Evolutionary conservation across 2,888 invertebrate genomes (phyloP).

Genomic region (Bruchidius siliquastri): DNA sequence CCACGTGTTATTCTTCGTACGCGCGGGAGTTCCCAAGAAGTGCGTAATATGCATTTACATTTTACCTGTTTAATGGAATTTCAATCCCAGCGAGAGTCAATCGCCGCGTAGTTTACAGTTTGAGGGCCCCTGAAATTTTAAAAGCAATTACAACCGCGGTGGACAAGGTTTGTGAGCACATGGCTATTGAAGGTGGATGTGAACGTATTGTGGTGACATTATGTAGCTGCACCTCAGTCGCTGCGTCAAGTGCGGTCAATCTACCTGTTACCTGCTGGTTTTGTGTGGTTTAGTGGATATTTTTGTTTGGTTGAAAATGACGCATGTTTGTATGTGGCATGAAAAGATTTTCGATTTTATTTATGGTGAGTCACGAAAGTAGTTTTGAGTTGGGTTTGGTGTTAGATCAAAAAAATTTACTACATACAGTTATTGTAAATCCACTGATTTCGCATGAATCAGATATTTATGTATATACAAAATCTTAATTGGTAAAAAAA

Average conservation of each 20-base stretch:
- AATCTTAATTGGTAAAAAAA: no score
- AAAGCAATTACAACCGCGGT: neutral
- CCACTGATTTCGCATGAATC: no score
- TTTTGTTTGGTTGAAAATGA: neutral
- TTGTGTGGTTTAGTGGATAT: neutral
- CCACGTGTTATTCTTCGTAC: neutral
- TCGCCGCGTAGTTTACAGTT: neutral
- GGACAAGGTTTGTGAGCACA: conserved; percentile 5
- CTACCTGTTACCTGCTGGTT: neutral
- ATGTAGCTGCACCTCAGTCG: neutral
- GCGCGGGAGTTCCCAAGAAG: neutral
- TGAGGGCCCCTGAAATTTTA: neutral
- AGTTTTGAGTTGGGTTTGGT: no score
- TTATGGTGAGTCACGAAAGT: neutral
- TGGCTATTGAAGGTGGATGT: neutral
- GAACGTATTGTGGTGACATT: neutral
- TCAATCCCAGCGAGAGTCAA: neutral
- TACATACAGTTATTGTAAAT: no score
- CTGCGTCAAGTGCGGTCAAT: neutral
- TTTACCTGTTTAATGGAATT: neutral
- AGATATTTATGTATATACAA: no score
- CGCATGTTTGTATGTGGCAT: neutral
- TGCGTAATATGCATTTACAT: neutral
- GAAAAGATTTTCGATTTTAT: neutral
- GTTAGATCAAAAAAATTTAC: no score